Percentiles rank a stretch among this genome's conserved stretches.
These are phyloP conservation scores for Melospiza georgiana DNA, from an alignment of 2,113 vertebrate species.

Conservation along the genomic window DNA sequence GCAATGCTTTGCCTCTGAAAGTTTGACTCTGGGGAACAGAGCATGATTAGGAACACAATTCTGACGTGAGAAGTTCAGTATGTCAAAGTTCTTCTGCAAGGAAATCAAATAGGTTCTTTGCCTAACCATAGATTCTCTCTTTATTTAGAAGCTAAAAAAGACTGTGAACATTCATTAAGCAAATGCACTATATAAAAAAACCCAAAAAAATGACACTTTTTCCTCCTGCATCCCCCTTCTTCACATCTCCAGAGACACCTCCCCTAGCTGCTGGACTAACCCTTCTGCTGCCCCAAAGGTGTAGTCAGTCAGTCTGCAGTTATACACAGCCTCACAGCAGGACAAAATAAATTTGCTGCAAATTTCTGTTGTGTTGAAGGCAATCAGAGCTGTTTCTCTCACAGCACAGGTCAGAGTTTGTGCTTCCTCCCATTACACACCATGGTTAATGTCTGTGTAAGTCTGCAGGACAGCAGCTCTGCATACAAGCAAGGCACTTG, in stretches of 20 bases:
- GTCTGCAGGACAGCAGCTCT: neutral
- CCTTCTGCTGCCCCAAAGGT: neutral
- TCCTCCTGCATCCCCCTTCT: neutral
- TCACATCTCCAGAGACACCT: neutral
- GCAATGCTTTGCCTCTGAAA: neutral
- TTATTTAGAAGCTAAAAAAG: neutral
- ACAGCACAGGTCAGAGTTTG: neutral
- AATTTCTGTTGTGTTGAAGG: neutral
- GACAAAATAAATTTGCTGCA: neutral
- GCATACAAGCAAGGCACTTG: neutral
- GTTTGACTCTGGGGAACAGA: neutral
- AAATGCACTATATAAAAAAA: neutral
- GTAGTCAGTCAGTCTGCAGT: neutral
- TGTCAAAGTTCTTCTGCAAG: neutral
- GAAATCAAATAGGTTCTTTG: neutral
- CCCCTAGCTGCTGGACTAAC: neutral
- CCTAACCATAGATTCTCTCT: neutral
- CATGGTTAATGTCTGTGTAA: neutral
- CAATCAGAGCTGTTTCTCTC: neutral
- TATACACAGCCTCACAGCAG: neutral
- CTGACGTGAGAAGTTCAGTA: neutral
- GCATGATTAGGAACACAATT: neutral
- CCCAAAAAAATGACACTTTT: accelerated
- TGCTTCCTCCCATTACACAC: neutral
- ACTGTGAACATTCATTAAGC: neutral